Base-by-base conservation (phyloP, 2,797 vertebrate genomes). In the Liparis tanakae region DNA sequence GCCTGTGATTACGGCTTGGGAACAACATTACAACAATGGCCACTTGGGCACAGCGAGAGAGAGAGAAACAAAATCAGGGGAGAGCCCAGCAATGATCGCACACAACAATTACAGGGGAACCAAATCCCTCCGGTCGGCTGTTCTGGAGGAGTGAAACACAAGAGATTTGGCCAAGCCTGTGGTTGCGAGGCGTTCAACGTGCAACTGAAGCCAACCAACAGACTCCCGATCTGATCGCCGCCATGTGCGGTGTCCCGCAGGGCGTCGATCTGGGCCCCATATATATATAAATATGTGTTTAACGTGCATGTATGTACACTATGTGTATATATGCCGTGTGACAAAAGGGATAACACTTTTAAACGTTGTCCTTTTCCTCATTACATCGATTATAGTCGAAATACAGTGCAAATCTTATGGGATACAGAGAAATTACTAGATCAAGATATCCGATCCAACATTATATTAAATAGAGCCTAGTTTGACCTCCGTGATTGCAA, bases 1-100 rank as follows among this genome's bases (percentile, higher is more conserved):
- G 93, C 85, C 85, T 88, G 13, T 87, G 79, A 92, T 94, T 92
- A 93, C 80, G 74, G 73, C 68, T 79, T 78, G 80, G 83, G 89
- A 89, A 84, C 82, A 89, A 85, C 80, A 79, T 78, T 85, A 81
- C 85, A 90, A 85, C 82, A 88, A 90, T 83, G 81, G 81, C 72
- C 80, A 75, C 80, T 73, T 85, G 81, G 86, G 87, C 84, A 90
- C 56, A 66, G 87, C 78, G 12, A 25, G 46, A 30, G 25, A 30
- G 18, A 17, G 18, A 53, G 7, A 25, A 51, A 79, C 72, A 85
- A 68, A 87, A 85, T 72, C 67, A 77, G 76, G 79, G 87, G 86
- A 87, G 87, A 91, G 82, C 90, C 87, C 82, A 80, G 80, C 77
- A 79, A 85, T 84, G 82, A 92, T 87, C 82, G 13, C 85, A 90